These are phyloP conservation scores for Drosophila lowei DNA, from an alignment of 1,140 invertebrate genomes.

Conservation along the genomic window DNA sequence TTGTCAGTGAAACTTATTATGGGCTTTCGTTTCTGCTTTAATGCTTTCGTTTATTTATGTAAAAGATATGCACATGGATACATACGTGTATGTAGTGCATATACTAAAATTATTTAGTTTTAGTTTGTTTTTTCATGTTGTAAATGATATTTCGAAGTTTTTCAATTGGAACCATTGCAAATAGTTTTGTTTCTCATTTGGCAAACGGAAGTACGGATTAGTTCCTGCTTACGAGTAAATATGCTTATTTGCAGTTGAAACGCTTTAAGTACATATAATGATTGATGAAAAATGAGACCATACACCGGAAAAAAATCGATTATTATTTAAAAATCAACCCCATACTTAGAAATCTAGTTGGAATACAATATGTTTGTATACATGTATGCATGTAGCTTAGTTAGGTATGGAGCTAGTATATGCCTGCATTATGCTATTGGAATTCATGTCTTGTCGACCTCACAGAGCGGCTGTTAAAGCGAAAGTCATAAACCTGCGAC, in stretches of 20 bases:
- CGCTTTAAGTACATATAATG: slow-evolving; percentile 44
- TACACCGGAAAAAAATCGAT: slow-evolving; percentile 39
- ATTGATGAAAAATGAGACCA: slow-evolving; percentile 14
- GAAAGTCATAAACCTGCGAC: slow-evolving; percentile 22
- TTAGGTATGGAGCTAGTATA: slow-evolving; percentile 29
- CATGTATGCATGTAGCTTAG: slow-evolving; percentile 35
- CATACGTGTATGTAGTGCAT: slow-evolving; percentile 4
- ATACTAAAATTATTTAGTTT: slow-evolving; percentile 40
- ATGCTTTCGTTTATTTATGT: slow-evolving; percentile 38
- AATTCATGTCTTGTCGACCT: slow-evolving; percentile 63
- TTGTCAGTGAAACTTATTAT: too few relatives aligned
- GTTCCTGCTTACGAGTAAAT: slow-evolving; percentile 13
- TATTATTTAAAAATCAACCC: slow-evolving; percentile 49
- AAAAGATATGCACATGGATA: slow-evolving; percentile 22
- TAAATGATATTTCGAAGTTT: slow-evolving; percentile 54
- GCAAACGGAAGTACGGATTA: slow-evolving; percentile 50
- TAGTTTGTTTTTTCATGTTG: slow-evolving; percentile 10
- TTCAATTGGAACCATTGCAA: slow-evolving; percentile 41
- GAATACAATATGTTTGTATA: slow-evolving; percentile 51
- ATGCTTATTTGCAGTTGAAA: slow-evolving; percentile 29
- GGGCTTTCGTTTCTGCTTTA: too few relatives aligned
- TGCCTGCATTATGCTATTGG: slow-evolving; percentile 57
- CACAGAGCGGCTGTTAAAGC: slow-evolving; percentile 55
- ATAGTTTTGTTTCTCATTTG: slow-evolving; percentile 56
- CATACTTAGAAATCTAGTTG: slow-evolving; percentile 44